Evolutionary conservation across 1,140 invertebrate species (phyloP).

Genomic region (Lepeophtheirus salmonis): DNA sequence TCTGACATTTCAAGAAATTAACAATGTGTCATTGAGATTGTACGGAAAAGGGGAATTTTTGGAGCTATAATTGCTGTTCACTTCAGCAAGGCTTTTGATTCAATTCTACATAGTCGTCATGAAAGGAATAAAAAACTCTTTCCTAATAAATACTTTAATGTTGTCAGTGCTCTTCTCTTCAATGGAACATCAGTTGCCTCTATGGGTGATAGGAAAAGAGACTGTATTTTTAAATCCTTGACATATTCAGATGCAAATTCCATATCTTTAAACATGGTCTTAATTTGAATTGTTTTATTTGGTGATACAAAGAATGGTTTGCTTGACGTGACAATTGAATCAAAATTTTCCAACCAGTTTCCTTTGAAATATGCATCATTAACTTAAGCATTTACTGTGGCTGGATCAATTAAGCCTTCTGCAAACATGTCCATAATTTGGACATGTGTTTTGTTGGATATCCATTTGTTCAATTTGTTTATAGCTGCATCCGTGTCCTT

Average conservation of each 20-base stretch:
- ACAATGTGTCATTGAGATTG: no score
- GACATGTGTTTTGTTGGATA: conserved; percentile 46
- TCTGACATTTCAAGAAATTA: no score
- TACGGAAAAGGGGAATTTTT: no score
- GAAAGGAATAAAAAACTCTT: no score
- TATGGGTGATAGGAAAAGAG: no score
- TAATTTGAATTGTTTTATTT: conserved; percentile 30
- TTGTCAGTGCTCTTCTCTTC: no score
- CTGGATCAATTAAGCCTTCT: conserved; percentile 27
- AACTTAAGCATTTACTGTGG: conserved; percentile 44
- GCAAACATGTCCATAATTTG: conserved; percentile 48
- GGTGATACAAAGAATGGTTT: conserved; percentile 35
- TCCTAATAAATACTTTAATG: no score
- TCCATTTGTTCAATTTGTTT: conserved; percentile 46
- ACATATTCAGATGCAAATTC: conserved; percentile 37
- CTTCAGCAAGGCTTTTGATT: no score
- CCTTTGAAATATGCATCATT: conserved; percentile 77
- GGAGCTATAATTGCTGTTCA: no score
- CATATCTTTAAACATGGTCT: conserved; percentile 43
- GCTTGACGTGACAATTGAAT: conserved; percentile 31
- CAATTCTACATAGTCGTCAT: no score
- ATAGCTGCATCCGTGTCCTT: conserved; percentile 25
- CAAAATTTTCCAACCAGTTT: conserved; percentile 48
- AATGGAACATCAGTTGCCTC: no score
- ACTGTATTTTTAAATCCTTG: conserved; percentile 31